Evolutionary conservation across 1,140 invertebrate genomes (phyloP).

Genomic region (Kradibia gibbosae): DNA sequence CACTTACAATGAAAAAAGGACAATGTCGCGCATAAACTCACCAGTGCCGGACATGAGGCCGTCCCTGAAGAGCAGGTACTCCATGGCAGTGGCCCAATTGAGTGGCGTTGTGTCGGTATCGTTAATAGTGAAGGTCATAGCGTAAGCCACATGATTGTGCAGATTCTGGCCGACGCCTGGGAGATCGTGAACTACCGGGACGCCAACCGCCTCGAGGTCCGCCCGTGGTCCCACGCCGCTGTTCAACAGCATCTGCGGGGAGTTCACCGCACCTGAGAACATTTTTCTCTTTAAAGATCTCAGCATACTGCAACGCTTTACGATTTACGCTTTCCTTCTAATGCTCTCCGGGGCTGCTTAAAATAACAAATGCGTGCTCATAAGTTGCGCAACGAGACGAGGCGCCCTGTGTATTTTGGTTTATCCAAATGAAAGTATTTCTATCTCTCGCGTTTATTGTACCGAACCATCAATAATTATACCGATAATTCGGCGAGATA

Average conservation of each 20-base stretch:
- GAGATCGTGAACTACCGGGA: conserved; percentile 81
- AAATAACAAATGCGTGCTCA: too few relatives aligned
- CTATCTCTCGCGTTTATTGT: too few relatives aligned
- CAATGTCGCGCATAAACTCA: conserved; percentile 55
- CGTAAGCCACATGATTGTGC: conserved; percentile 88
- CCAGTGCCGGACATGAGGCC: conserved; percentile 89
- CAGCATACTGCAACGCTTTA: not conserved
- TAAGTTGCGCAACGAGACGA: too few relatives aligned
- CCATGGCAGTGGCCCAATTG: conserved; percentile 91
- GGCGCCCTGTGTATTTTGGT: too few relatives aligned
- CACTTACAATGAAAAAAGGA: not conserved
- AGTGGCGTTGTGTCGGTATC: conserved; percentile 86
- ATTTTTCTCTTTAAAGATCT: not conserved
- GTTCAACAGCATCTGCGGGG: conserved; percentile 86
- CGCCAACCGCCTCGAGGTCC: conserved; percentile 78
- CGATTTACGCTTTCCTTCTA: not conserved
- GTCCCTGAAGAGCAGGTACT: conserved; percentile 87
- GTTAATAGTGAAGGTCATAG: conserved; percentile 84
- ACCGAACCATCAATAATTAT: too few relatives aligned
- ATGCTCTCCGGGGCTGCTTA: not conserved
- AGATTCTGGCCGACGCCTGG: conserved; percentile 91
- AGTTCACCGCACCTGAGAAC: conserved; percentile 79
- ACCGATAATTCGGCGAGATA: too few relatives aligned
- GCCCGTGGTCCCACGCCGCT: conserved; percentile 86
- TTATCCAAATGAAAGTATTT: too few relatives aligned